Evolutionary conservation across 2,888 invertebrate genomes (phyloP).

Genomic region (Platycnemis pennipes): DNA sequence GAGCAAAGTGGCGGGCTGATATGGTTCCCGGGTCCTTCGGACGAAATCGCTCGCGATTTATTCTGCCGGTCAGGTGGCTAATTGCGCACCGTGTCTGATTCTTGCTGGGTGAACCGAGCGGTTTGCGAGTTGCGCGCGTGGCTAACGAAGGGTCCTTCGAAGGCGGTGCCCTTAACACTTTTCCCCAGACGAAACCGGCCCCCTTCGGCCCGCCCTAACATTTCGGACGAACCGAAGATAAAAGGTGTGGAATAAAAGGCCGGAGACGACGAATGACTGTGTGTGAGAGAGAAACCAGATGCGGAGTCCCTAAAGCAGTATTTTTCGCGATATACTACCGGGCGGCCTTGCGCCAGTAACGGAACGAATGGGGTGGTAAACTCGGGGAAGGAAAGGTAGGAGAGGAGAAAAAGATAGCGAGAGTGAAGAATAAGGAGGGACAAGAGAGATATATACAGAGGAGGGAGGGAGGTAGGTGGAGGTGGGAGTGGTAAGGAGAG

Average conservation of each 20-base stretch:
- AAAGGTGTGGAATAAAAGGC: background rate
- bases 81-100: background rate
- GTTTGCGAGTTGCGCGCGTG: background rate
- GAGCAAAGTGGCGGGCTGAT: background rate
- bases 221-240: background rate
- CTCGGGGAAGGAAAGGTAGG: background rate
- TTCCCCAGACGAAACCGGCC: background rate
- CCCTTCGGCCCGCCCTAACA: background rate
- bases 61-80: background rate
- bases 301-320: conserved; percentile 19
- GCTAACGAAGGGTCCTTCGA: background rate
- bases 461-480: background rate
- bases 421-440: background rate
- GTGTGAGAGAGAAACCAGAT: background rate
- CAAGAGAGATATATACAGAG: background rate
- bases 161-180: background rate
- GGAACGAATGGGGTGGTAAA: conserved; percentile 43
- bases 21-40: background rate
- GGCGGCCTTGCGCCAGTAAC: conserved; percentile 64
- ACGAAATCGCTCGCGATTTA: background rate
- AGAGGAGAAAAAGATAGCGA: background rate
- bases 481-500: background rate
- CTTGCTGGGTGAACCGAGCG: background rate
- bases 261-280: background rate
- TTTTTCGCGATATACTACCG: conserved; percentile 50